A percentile compares a stretch with the other conserved stretches of the same genome.
Evolutionary conservation across 2,113 vertebrate species (phyloP).

Genomic region (Candoia aspera): DNA sequence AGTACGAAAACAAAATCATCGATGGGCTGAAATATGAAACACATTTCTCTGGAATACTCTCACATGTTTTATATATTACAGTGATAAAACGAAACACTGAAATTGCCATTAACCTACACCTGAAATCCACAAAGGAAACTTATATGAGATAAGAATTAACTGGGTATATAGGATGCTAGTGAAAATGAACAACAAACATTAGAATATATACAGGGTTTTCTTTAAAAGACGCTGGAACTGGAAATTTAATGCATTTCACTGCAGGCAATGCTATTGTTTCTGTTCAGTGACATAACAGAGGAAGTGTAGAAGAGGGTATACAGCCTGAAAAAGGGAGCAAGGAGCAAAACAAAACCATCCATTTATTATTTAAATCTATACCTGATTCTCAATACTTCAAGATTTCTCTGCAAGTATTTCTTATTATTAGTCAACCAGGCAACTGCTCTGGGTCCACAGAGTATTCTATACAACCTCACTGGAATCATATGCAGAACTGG

Average conservation of each 20-base stretch:
- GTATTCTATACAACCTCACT: constrained; percentile 5
- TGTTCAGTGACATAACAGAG: not conserved
- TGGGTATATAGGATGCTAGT: not conserved
- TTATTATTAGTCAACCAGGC: not conserved
- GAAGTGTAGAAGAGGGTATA: no score
- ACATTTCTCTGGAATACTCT: not conserved
- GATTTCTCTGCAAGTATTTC: not conserved
- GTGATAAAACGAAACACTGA: not conserved
- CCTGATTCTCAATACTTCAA: not conserved
- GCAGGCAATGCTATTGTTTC: not conserved
- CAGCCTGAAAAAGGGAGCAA: not conserved
- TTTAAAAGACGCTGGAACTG: not conserved
- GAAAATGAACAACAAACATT: not conserved
- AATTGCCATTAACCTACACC: not conserved
- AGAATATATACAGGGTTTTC: not conserved
- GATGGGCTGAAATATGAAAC: not conserved
- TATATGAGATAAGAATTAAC: not conserved
- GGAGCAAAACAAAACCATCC: not conserved
- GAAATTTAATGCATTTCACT: not conserved
- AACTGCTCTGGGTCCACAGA: not conserved
- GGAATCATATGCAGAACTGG: not conserved
- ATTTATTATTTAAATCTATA: not conserved
- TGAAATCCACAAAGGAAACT: not conserved
- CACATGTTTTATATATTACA: not conserved
- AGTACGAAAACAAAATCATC: no score